phyloP scores from a whole-genome alignment of 2,797 vertebrate genomes.

The Microhierax caerulescens region DNA sequence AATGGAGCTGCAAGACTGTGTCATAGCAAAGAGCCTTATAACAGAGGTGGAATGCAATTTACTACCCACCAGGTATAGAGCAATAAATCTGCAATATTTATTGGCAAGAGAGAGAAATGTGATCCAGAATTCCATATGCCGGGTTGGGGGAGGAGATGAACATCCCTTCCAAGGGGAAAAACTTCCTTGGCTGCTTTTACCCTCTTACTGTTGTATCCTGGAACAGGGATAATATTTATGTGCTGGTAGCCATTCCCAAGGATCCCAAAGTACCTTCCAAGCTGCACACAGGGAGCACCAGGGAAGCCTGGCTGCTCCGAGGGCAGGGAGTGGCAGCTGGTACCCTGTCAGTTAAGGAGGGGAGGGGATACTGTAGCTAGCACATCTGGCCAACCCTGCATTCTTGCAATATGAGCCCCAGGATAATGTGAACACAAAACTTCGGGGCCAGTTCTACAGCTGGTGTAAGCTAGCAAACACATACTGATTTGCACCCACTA shows the following conservation, averaged over 20 bases:
- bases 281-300: neutral
- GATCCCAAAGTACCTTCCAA: neutral
- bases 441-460: slow-evolving; percentile 26
- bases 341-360: neutral
- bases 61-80: slow-evolving; percentile 68
- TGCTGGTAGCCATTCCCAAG: neutral
- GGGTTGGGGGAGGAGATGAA: slow-evolving; percentile 56
- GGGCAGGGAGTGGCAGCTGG: slow-evolving; percentile 26
- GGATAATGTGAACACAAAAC: slow-evolving; percentile 38
- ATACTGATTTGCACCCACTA: slow-evolving; percentile 5
- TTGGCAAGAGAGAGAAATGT: slow-evolving; percentile 71
- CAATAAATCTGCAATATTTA: slow-evolving; percentile 74
- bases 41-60: slow-evolving; percentile 73
- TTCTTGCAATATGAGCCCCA: slow-evolving; percentile 57
- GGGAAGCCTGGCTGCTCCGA: neutral
- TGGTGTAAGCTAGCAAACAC: slow-evolving; percentile 10
- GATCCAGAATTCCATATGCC: slow-evolving; percentile 70
- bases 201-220: neutral
- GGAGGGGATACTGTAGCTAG: neutral
- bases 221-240: neutral
- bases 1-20: slow-evolving; percentile 71
- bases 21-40: slow-evolving; percentile 75
- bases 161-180: slow-evolving; percentile 39
- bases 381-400: slow-evolving; percentile 55
- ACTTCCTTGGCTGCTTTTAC: neutral